A percentile compares a stretch with the other conserved stretches of the same genome.
Evolutionary conservation across 2,797 vertebrate species (phyloP).

Genomic region (Bovichtus variegatus): DNA sequence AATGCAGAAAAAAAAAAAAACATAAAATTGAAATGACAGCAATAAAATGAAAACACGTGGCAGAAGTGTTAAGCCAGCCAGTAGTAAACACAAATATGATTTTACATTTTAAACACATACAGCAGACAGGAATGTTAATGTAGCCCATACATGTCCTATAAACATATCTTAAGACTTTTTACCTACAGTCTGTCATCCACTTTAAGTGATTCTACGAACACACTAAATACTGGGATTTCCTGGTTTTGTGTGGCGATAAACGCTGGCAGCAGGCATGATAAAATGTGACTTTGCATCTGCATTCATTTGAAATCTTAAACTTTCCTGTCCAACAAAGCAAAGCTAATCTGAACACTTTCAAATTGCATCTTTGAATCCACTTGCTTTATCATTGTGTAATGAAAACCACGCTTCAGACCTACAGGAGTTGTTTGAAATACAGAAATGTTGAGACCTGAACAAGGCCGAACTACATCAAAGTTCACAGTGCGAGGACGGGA

Average conservation of each 20-base stretch:
- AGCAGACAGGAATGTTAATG: slow-evolving; percentile 6
- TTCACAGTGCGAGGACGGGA: slow-evolving; percentile 10
- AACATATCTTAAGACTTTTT: background rate
- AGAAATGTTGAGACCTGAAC: background rate
- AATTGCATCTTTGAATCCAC: background rate
- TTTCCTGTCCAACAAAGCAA: background rate
- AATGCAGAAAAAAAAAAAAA: background rate
- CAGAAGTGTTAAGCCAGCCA: background rate
- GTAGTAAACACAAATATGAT: slow-evolving; percentile 18
- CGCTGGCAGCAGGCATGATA: background rate
- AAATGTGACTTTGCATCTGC: background rate
- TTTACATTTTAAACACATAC: slow-evolving; percentile 42
- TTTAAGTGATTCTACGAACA: background rate
- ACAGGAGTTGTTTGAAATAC: background rate
- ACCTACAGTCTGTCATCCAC: background rate
- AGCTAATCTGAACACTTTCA: background rate
- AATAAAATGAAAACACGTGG: background rate
- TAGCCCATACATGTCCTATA: background rate
- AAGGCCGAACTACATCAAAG: background rate
- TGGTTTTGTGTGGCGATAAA: background rate
- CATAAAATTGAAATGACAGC: background rate
- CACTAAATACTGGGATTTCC: background rate
- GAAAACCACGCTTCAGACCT: background rate
- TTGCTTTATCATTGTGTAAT: background rate
- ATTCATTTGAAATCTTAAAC: background rate